Evolutionary conservation across 23 tunicate genomes (phyloP), one percentile per base, ranked within the genome.

Genomic region (Halocynthia roretzi): DNA sequence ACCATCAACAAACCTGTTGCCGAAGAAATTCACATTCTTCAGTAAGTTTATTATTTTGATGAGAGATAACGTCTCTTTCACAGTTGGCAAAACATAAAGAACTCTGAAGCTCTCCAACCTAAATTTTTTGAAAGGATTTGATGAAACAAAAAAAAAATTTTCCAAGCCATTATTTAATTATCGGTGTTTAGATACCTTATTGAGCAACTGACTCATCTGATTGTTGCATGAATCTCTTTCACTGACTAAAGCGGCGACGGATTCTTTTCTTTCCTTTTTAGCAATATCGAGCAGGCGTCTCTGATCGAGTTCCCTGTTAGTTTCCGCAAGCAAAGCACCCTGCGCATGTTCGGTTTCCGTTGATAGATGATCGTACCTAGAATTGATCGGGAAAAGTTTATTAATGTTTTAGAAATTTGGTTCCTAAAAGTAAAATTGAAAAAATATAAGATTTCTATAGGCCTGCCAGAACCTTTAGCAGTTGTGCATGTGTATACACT

Each of bases 291-390:
- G 76, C 52, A 53, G 71, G 21, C 82, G 58, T 15, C 69, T 76
- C n/a, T 77, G 82, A 54, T 77, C 77, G 48, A 83, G 44, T 48
- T 83, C 87, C 6, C 82, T 75, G 63, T 83, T 83, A 56, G 49
- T 83, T 40, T 83, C 87, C 68, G 87, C 87, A 54, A 83, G 61
- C 57, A 83, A 67, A 8, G 87, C 87, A 9, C 71, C 87, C 18
- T 83, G 78, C 8, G 58, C 58, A 23, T 72, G 85, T 55, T 58
- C 54, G 7, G 71, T 67, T 23, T 19, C 70, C 57, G 77, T 75
- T n/a, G 51, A 31, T 10, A 81, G 79, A 50, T 60, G 60, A 40
- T 54, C 40, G 80, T 81, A 48, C 56, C 85, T 81, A 50, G 8
- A 73, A 12, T 11, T 14, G 14, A 12, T 14, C 62, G 14, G 62